phyloP scores from a whole-genome alignment of 2,888 invertebrate species.

The Acronicta aceris region DNA sequence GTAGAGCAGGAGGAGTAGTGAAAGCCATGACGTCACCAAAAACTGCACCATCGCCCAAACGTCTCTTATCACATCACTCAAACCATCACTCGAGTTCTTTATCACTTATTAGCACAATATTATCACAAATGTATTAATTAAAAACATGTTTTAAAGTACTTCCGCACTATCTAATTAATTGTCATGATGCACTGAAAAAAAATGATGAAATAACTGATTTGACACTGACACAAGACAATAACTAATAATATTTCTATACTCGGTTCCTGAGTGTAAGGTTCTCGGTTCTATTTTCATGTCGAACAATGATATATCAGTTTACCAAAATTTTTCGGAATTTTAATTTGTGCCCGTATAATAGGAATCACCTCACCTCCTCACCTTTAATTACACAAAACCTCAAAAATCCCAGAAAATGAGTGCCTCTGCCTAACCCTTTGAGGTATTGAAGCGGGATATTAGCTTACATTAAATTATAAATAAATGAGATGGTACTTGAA shows the following conservation, averaged over 20 bases:
- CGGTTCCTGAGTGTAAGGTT: too few species aligned
- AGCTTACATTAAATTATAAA: background rate
- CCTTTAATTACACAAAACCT: too few species aligned
- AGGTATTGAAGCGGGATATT: too few species aligned
- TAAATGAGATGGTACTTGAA: conserved; percentile 11
- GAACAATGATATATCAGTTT: too few species aligned
- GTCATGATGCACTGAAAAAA: conserved; percentile 49
- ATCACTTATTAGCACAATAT: conserved; percentile 61
- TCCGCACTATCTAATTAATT: conserved; percentile 49
- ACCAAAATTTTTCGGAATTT: too few species aligned
- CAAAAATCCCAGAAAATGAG: too few species aligned
- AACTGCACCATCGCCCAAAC: conserved; percentile 75
- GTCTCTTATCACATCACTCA: conserved; percentile 67
- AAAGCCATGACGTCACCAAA: conserved; percentile 68
- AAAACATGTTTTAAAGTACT: conserved; percentile 40
- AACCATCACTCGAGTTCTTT: conserved; percentile 47
- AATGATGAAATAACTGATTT: conserved; percentile 6
- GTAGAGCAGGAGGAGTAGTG: conserved; percentile 67
- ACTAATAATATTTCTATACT: too few species aligned
- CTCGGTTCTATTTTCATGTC: too few species aligned
- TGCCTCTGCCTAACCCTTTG: too few species aligned
- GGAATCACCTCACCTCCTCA: too few species aligned
- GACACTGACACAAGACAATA: too few species aligned
- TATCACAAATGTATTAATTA: conserved; percentile 62
- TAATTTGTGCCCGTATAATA: too few species aligned